A percentile compares a stretch with the other conserved stretches of the same genome.
Evolutionary conservation across 2,113 vertebrate genomes (phyloP).

Genomic region (Clupea harengus): DNA sequence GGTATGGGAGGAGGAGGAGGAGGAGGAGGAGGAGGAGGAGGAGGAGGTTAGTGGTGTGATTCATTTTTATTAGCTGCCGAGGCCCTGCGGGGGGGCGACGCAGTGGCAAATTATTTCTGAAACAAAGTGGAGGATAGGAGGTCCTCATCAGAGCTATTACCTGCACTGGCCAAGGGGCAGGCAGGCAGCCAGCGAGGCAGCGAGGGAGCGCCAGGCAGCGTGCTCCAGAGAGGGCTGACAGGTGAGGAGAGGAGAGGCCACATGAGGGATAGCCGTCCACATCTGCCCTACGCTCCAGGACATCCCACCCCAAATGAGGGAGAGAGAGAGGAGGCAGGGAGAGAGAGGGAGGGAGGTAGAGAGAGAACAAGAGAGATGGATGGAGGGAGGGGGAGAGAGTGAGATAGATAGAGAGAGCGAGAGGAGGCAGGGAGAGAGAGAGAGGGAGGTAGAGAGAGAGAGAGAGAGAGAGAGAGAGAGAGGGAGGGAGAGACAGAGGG

Average conservation of each 20-base stretch:
- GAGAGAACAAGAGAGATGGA: constrained; percentile 45
- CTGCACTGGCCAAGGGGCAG: constrained; percentile 70
- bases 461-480: background rate
- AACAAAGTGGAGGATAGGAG: constrained; percentile 75
- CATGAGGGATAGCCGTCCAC: constrained; percentile 76
- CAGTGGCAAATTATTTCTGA: constrained; percentile 82
- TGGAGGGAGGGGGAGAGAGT: background rate
- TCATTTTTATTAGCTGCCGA: constrained; percentile 77
- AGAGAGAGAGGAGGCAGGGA: background rate
- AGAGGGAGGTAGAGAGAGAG: too few species aligned
- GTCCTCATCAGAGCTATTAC: constrained; percentile 80
- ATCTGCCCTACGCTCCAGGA: constrained; percentile 69
- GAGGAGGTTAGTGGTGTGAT: constrained; percentile 75
- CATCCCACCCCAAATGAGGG: constrained; percentile 42
- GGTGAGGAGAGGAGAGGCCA: constrained; percentile 57
- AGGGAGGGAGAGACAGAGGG: background rate
- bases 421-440: background rate
- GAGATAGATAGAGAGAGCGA: background rate
- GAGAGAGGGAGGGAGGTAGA: background rate
- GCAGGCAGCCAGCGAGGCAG: too few species aligned
- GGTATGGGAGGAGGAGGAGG: background rate
- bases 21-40: background rate
- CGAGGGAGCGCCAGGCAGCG: constrained; percentile 25
- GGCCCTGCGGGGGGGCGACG: constrained; percentile 74
- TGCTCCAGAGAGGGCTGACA: constrained; percentile 63